Conservation (phyloP, 2,797 vertebrate genomes). For the Erethizon dorsatum region DNA sequence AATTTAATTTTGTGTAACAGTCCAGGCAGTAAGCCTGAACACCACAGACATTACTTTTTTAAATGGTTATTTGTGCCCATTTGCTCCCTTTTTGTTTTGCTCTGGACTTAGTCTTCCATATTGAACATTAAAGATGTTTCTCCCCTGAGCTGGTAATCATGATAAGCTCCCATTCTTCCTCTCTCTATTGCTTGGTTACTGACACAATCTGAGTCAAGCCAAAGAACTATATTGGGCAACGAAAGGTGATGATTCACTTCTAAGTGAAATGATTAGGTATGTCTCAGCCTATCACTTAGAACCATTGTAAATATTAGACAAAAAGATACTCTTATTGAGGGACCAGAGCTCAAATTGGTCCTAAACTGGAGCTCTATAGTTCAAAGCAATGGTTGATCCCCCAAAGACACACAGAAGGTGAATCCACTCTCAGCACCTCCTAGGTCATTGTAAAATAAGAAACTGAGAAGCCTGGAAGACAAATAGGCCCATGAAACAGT, state of each 20-base stretch:
- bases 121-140: neutral
- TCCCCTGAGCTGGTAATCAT: neutral
- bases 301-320: neutral
- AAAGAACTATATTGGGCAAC: neutral
- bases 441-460: constrained; percentile 44
- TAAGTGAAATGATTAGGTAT: constrained; percentile 39
- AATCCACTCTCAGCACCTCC: neutral
- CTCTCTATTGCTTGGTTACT: neutral
- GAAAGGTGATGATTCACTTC: neutral
- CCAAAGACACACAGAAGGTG: neutral
- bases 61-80: neutral
- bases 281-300: neutral
- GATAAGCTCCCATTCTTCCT: neutral
- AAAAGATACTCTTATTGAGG: neutral
- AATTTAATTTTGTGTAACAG: constrained; percentile 50
- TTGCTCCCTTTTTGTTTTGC: constrained; percentile 52
- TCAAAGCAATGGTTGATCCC: constrained; percentile 14
- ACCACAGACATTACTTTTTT: neutral
- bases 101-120: constrained; percentile 32
- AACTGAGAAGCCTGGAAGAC: neutral
- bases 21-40: constrained; percentile 15
- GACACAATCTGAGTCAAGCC: neutral
- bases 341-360: neutral
- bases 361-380: constrained; percentile 5
- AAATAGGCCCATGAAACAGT: neutral